Percentiles rank a stretch among this genome's conserved stretches.
phyloP scores from a whole-genome alignment of 2,888 invertebrate species.

The Tinea trinotella region DNA sequence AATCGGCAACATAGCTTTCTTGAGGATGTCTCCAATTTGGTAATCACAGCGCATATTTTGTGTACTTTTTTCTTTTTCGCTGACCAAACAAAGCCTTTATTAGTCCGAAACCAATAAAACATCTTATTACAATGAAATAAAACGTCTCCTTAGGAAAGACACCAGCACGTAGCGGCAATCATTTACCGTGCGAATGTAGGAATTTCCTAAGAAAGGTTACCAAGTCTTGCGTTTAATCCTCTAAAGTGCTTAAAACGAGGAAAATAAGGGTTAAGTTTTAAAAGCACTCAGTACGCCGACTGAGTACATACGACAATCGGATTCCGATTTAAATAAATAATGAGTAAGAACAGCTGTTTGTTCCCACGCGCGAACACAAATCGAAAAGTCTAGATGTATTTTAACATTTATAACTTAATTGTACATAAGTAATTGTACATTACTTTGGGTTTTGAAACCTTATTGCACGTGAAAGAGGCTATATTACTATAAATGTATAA shows the following conservation, averaged over 20 bases:
- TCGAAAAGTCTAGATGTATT: slow-evolving; percentile 4
- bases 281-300: slow-evolving; percentile 45
- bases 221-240: slow-evolving; percentile 40
- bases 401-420: slow-evolving; percentile 3
- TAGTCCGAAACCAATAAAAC: no score
- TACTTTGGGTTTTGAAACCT: no score
- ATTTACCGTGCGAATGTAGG: neutral
- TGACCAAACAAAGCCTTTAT: no score
- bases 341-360: slow-evolving; percentile 49
- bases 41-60: no score
- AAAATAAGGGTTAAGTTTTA: slow-evolving; percentile 68
- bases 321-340: slow-evolving; percentile 64
- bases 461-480: no score
- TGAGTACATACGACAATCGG: slow-evolving; percentile 56
- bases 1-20: no score
- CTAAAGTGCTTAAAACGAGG: slow-evolving; percentile 58
- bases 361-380: neutral
- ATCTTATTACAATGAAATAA: neutral
- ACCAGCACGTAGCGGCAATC: neutral
- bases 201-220: slow-evolving; percentile 3
- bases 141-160: neutral
- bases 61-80: no score
- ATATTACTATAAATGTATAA: no score
- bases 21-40: no score
- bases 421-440: neutral